Percentiles rank a stretch among this genome's conserved stretches.
These are phyloP conservation scores for Xylota sylvarum DNA, from an alignment of 2,888 invertebrate genomes.

Conservation along the genomic window DNA sequence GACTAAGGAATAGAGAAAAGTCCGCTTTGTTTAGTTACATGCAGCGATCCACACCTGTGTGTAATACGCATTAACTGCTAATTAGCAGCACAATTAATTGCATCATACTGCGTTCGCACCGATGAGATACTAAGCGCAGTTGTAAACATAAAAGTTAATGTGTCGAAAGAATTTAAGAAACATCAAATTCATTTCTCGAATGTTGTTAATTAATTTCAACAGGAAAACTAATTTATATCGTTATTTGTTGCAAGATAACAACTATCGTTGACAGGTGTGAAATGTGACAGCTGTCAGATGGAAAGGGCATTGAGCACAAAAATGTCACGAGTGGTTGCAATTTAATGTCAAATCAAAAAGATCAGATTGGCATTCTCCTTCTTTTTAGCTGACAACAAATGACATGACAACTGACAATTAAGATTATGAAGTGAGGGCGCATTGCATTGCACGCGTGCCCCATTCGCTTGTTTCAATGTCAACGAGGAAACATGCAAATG, in stretches of 20 bases:
- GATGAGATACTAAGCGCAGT: background rate
- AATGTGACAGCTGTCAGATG: slow-evolving; percentile 39
- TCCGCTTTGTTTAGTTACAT: slow-evolving; percentile 9
- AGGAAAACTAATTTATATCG: slow-evolving; percentile 9
- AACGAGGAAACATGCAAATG: slow-evolving; percentile 34
- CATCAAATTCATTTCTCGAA: slow-evolving; percentile 1
- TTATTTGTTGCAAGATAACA: slow-evolving; percentile 28
- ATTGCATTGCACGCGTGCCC: slow-evolving; percentile 49
- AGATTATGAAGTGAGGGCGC: slow-evolving; percentile 31
- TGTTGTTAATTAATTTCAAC: slow-evolving; percentile 47
- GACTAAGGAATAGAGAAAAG: background rate
- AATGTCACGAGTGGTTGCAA: slow-evolving; percentile 15
- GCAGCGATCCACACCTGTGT: slow-evolving; percentile 22
- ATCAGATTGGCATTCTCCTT: slow-evolving; percentile 12
- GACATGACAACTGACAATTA: slow-evolving; percentile 63
- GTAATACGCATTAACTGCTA: slow-evolving; percentile 40
- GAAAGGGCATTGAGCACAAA: slow-evolving; percentile 6
- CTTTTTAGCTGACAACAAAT: slow-evolving; percentile 22
- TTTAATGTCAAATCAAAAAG: background rate
- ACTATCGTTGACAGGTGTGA: slow-evolving; percentile 29
- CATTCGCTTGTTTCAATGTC: slow-evolving; percentile 9
- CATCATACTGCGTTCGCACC: slow-evolving; percentile 17
- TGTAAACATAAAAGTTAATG: slow-evolving; percentile 1
- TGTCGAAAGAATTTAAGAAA: slow-evolving; percentile 41
- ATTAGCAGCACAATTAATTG: slow-evolving; percentile 46